Evolutionary conservation across 2,113 vertebrate genomes (phyloP).

Genomic region (Epinephelus moara): DNA sequence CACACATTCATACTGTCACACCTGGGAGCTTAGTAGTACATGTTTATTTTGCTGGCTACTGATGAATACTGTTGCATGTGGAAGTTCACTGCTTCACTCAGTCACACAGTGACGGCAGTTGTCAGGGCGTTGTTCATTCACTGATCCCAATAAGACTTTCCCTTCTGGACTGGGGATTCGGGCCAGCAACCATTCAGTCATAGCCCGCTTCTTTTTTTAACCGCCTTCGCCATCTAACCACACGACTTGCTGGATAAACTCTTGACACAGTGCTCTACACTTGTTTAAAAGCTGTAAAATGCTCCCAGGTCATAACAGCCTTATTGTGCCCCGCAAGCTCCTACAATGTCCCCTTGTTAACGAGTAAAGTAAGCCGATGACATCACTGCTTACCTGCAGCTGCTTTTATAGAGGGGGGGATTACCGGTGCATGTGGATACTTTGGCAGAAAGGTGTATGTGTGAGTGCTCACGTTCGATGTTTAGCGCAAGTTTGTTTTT

Average conservation of each 20-base stretch:
- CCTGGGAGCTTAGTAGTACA: conserved; percentile 2
- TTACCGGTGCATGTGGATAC: conserved; percentile 65
- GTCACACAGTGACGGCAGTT: conserved; percentile 16
- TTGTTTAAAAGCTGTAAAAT: conserved; percentile 59
- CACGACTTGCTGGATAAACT: conserved; percentile 48
- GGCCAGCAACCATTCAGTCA: conserved; percentile 40
- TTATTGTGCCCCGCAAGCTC: conserved; percentile 50
- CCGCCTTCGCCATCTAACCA: conserved; percentile 30
- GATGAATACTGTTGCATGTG: conserved; percentile 14
- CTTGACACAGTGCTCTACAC: conserved; percentile 47
- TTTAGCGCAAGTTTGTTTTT: not conserved
- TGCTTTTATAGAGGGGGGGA: conserved; percentile 63
- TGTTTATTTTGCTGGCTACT: conserved; percentile 20
- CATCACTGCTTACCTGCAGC: conserved; percentile 72
- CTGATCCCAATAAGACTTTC: conserved; percentile 54
- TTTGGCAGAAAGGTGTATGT: conserved; percentile 44
- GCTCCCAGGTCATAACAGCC: conserved; percentile 51
- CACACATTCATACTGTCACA: not conserved
- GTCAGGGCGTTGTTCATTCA: conserved; percentile 56
- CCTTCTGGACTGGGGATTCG: conserved; percentile 33
- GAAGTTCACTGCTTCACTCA: conserved; percentile 16
- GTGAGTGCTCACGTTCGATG: not conserved
- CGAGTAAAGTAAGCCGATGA: conserved; percentile 59
- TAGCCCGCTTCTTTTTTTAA: conserved; percentile 42
- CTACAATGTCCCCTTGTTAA: conserved; percentile 67